Percentiles rank a stretch among this genome's conserved stretches.
Conservation (phyloP, 2,797 vertebrate species). For the Limnodromus scolopaceus region DNA sequence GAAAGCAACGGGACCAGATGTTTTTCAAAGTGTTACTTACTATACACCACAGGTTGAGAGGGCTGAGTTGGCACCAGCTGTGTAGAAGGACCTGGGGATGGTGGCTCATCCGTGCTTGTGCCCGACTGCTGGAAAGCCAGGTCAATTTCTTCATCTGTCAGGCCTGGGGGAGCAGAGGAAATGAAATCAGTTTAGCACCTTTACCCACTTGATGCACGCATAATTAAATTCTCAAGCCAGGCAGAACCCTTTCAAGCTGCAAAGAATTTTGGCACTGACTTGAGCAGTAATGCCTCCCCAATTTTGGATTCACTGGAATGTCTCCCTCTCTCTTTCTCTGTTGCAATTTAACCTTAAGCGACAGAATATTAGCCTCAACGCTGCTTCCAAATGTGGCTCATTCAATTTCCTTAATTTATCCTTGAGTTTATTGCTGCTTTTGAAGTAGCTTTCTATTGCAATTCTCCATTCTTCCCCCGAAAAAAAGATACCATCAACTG, state of each 20-base stretch:
- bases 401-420: constrained; percentile 89
- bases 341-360: constrained; percentile 86
- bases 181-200: constrained; percentile 63
- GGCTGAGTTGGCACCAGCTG: constrained; percentile 77
- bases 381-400: constrained; percentile 86
- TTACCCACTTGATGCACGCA: constrained; percentile 30
- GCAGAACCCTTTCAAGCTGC: constrained; percentile 44
- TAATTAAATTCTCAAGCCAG: constrained; percentile 34
- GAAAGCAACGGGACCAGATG: not conserved
- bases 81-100: constrained; percentile 73
- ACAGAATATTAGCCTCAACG: constrained; percentile 83
- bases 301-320: constrained; percentile 78
- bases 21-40: constrained; percentile 80
- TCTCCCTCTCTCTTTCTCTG: constrained; percentile 66
- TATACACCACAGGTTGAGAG: constrained; percentile 78
- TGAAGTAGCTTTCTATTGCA: constrained; percentile 82
- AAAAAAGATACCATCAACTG: constrained; percentile 85
- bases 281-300: constrained; percentile 58
- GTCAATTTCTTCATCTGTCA: constrained; percentile 96
- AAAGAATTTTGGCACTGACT: constrained; percentile 59
- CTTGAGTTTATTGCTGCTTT: constrained; percentile 86
- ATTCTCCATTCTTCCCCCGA: constrained; percentile 82
- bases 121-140: constrained; percentile 94
- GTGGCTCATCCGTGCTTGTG: constrained; percentile 82
- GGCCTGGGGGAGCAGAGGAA: constrained; percentile 82